Evolutionary conservation across 37 sponge, comb jelly and placozoan genomes (phyloP).

Genomic region (Ephydatia muelleri): DNA sequence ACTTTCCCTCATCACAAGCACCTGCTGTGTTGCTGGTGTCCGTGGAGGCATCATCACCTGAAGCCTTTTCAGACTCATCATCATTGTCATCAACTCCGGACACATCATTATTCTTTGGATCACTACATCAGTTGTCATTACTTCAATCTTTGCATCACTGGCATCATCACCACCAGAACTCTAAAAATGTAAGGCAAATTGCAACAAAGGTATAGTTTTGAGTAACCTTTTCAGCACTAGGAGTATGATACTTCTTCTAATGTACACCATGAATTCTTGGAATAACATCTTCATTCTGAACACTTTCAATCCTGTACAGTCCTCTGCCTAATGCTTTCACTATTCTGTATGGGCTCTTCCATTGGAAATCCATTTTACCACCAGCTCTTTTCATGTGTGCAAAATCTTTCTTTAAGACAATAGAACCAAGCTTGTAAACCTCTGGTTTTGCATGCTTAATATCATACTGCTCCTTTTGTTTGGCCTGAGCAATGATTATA

Average conservation of each 20-base stretch:
- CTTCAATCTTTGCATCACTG: not conserved
- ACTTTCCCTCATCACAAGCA: not conserved
- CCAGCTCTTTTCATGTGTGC: not conserved
- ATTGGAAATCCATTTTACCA: not conserved
- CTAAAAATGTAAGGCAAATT: not conserved
- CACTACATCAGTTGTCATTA: not conserved
- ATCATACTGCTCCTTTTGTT: not conserved
- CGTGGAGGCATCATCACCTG: not conserved
- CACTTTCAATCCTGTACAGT: not conserved
- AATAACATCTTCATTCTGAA: not conserved
- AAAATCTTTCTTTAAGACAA: not conserved
- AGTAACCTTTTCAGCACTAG: not conserved
- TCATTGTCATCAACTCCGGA: not conserved
- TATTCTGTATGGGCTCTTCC: not conserved
- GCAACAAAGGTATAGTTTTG: not conserved
- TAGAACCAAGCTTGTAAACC: not conserved
- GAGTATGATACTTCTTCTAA: not conserved
- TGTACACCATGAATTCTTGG: not conserved
- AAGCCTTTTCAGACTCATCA: not conserved
- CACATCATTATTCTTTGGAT: constrained; percentile 1
- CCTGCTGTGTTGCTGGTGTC: constrained; percentile 1
- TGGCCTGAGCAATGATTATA: not conserved
- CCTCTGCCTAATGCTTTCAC: not conserved
- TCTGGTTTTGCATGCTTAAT: not conserved
- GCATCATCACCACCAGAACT: not conserved